Evolutionary conservation across 2,888 invertebrate genomes (phyloP), one percentile per base, ranked within the genome.

Genomic region (Cryptosula pallasiana): DNA sequence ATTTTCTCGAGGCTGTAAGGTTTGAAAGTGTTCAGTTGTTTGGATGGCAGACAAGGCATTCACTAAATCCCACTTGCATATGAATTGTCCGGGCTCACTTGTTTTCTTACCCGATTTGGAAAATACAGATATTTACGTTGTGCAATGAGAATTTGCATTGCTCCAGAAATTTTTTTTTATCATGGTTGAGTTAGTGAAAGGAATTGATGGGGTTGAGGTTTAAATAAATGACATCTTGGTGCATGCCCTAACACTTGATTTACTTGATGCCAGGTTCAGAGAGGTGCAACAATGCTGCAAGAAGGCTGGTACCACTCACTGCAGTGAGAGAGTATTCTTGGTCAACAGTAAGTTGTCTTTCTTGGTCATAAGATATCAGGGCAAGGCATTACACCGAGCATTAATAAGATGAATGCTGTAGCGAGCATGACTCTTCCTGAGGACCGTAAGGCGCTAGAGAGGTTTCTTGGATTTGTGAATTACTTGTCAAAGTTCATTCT

Each of bases 191-290:
- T 16, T 23, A n/a, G n/a, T 57, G 25, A 23, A 23, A 16, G n/a
- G n/a, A 9, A 57, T 57, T 23, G 57, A n/a, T 16, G 57, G 57
- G 13, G 13, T 57, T 5, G 57, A 57, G 57, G 25, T 57, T 57
- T 57, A 57, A 9, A 57, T 57, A 25, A 23, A 57, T 57, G 57
- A 57, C 25, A 23, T 57, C 5, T 57, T 57, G 25, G 57, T 57
- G 5, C 57, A 57, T 25, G 57, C n/a, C n/a, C 57, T 23, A 23
- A 57, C 57, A 23, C 20, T 16, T 16, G 57, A 57, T 5, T 5
- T 57, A n/a, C 57, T 16, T 57, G 57, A 57, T 25, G 25, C 20
- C 5, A n/a, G 57, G n/a, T 23, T 57, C 5, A 57, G 5, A 57
- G n/a, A 57, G n/a, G 57, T 57, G 57, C 25, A 16, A 5, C 57